Conservation (phyloP, 92 coral and sea anemone species). For the Parazoanthus swiftii region DNA sequence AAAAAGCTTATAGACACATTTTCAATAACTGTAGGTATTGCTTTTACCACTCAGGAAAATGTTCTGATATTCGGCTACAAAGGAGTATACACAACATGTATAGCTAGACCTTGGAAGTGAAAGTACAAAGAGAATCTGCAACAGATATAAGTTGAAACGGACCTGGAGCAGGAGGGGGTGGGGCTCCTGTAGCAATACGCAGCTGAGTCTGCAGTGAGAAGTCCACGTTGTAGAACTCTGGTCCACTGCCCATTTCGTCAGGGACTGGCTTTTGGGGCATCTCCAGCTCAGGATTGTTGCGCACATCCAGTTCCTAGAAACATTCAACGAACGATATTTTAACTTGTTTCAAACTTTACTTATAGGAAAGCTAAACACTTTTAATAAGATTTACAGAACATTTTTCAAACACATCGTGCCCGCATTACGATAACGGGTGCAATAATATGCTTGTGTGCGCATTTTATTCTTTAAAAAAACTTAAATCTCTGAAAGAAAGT, state of each 20-base stretch:
- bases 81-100: background rate
- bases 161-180: constrained; percentile 88
- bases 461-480: too few species aligned
- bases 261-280: constrained; percentile 98
- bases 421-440: background rate
- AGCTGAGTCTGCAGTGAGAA: constrained; percentile 94
- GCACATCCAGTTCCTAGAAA: constrained; percentile 90
- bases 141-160: background rate
- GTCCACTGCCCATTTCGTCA: constrained; percentile 92
- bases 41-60: too few species aligned
- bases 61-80: too few species aligned
- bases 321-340: background rate
- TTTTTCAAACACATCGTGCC: background rate
- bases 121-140: background rate
- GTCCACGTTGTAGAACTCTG: constrained; percentile 96
- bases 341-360: background rate
- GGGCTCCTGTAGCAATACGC: constrained; percentile 99
- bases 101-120: background rate
- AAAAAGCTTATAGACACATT: too few species aligned
- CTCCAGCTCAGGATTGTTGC: constrained; percentile 95
- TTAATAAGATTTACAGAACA: too few species aligned
- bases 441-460: too few species aligned
- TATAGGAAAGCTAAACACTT: too few species aligned
- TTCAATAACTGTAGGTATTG: too few species aligned
- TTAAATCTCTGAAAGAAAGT: background rate